These are phyloP conservation scores for Nixonia krombeini DNA, from an alignment of 1,140 invertebrate genomes.

Conservation along the genomic window DNA sequence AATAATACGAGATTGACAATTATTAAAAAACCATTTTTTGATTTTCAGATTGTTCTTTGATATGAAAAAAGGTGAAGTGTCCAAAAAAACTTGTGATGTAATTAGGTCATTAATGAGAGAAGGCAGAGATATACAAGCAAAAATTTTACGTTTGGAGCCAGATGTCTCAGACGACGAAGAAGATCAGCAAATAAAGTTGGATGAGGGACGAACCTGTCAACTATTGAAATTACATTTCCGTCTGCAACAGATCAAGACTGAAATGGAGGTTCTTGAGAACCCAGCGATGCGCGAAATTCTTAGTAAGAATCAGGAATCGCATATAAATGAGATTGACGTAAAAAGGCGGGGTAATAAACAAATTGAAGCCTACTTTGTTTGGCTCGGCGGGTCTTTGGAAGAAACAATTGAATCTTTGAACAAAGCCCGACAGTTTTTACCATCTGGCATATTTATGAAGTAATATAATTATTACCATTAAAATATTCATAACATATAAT, in stretches of 20 bases:
- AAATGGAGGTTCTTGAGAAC: conserved; percentile 76
- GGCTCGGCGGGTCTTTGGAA: conserved; percentile 65
- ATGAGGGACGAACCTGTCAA: conserved; percentile 63
- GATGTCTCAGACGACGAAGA: conserved; percentile 70
- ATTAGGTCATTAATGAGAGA: conserved; percentile 74
- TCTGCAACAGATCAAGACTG: conserved; percentile 74
- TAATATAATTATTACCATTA: conserved; percentile 32
- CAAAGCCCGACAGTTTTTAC: conserved; percentile 61
- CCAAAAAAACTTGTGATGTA: conserved; percentile 70
- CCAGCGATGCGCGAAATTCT: conserved; percentile 73
- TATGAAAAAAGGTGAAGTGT: conserved; percentile 71
- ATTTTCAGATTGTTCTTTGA: conserved; percentile 75
- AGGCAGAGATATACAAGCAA: conserved; percentile 71
- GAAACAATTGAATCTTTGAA: conserved; percentile 68
- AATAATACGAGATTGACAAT: no score
- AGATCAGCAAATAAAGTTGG: conserved; percentile 43
- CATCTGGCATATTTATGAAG: conserved; percentile 59
- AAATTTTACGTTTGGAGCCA: conserved; percentile 68
- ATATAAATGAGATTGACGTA: conserved; percentile 43
- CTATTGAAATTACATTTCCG: conserved; percentile 74
- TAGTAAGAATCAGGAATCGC: conserved; percentile 52
- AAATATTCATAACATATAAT: not conserved
- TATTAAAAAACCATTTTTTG: no score
- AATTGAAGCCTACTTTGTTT: conserved; percentile 70
- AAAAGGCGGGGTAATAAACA: conserved; percentile 43